Conservation (phyloP, 2,797 vertebrate species). For the Arrhamphus sclerolepis region DNA sequence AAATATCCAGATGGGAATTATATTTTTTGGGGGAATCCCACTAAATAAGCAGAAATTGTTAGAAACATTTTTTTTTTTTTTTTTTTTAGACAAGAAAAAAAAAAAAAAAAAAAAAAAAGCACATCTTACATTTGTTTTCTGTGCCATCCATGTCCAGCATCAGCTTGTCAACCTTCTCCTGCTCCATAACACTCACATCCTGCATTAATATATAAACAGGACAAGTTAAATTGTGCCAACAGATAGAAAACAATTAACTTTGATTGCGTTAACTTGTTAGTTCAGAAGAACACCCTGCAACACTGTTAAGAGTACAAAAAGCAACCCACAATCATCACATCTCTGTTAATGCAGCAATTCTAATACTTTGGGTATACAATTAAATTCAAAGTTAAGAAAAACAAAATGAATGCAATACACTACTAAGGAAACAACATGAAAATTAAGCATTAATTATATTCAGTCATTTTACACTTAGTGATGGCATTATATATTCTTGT, state of each 20-base stretch:
- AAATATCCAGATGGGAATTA: too few relatives aligned
- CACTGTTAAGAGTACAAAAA: constrained; percentile 29
- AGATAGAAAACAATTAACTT: constrained; percentile 1
- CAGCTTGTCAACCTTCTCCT: constrained; percentile 94
- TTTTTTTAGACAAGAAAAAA: too few relatives aligned
- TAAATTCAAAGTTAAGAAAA: too few relatives aligned
- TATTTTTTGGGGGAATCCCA: too few relatives aligned
- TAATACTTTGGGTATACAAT: too few relatives aligned
- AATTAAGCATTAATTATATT: too few relatives aligned
- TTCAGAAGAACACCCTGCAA: constrained; percentile 29
- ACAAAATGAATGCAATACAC: too few relatives aligned
- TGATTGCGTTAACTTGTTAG: constrained; percentile 22
- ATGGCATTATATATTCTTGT: too few relatives aligned
- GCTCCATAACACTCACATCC: constrained; percentile 89
- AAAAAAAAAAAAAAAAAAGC: too few relatives aligned
- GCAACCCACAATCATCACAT: not conserved
- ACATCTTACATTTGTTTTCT: constrained; percentile 92
- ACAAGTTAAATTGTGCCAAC: constrained; percentile 1
- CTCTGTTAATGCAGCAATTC: not conserved
- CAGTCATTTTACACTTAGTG: too few relatives aligned
- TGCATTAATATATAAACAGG: constrained; percentile 55
- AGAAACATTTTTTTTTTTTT: not conserved
- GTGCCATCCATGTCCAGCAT: constrained; percentile 99
- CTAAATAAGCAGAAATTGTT: not conserved
- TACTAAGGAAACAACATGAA: too few relatives aligned